Conservation (phyloP, 2,113 vertebrate species). For the Pontoporia blainvillei region DNA sequence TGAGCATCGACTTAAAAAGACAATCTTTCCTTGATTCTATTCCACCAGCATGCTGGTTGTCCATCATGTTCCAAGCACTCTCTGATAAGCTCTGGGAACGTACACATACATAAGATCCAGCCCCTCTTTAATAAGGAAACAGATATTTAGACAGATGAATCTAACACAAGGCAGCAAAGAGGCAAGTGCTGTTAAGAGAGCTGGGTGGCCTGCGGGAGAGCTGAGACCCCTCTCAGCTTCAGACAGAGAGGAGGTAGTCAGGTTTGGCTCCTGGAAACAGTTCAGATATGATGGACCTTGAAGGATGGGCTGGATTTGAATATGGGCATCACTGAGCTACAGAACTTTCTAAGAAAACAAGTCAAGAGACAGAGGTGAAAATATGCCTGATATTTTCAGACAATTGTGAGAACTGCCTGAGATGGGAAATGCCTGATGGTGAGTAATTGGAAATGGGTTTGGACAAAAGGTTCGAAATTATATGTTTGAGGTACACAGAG, state of each 20-base stretch:
- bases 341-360: neutral
- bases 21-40: neutral
- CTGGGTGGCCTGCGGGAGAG: neutral
- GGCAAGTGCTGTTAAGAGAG: neutral
- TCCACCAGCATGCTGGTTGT: neutral
- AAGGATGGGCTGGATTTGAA: neutral
- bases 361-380: neutral
- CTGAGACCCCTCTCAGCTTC: neutral
- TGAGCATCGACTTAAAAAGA: neutral
- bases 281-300: neutral
- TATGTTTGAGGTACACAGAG: neutral
- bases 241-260: neutral
- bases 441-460: neutral
- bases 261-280: neutral
- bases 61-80: neutral
- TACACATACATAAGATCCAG: neutral
- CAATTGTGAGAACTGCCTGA: neutral
- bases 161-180: neutral
- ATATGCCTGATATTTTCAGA: neutral
- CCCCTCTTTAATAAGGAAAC: neutral
- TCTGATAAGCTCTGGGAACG: neutral
- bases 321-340: neutral
- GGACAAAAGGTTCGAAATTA: conserved; percentile 18
- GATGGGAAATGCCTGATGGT: neutral
- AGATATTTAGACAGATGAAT: neutral